phyloP scores from a whole-genome alignment of 1,140 invertebrate species.

The Metaphire vulgaris region DNA sequence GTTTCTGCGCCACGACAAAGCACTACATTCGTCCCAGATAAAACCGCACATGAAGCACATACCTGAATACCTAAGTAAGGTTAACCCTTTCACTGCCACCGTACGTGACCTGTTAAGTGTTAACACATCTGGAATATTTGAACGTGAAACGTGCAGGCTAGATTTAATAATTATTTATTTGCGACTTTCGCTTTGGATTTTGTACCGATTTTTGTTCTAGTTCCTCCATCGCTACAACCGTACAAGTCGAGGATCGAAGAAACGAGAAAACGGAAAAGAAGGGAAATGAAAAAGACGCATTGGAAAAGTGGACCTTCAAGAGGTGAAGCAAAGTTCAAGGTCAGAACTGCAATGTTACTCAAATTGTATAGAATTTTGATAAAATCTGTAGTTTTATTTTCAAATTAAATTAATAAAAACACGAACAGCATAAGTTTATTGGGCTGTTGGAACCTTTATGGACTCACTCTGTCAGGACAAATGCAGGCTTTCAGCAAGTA shows the following conservation, averaged over 20 bases:
- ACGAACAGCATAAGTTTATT: neutral
- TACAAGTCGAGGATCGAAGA: neutral
- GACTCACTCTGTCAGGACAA: neutral
- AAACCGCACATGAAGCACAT: constrained; percentile 82
- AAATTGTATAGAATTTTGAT: neutral
- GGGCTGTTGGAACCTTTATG: neutral
- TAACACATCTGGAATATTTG: too few species aligned
- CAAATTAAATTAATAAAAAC: neutral
- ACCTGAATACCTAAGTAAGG: constrained; percentile 75
- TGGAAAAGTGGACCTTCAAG: neutral
- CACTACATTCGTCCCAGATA: constrained; percentile 73
- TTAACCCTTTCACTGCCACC: neutral
- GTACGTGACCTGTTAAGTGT: neutral
- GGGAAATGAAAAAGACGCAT: neutral
- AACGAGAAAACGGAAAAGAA: neutral
- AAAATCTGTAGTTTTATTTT: too few species aligned
- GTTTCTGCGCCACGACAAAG: constrained; percentile 81
- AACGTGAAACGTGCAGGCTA: too few species aligned
- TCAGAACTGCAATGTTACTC: neutral
- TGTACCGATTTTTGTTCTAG: neutral
- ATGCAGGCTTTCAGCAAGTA: neutral
- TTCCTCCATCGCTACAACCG: neutral
- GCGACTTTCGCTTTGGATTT: neutral
- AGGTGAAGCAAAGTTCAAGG: neutral
- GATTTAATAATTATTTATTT: too few species aligned